Percentiles rank a stretch among this genome's conserved stretches.
Evolutionary conservation across 2,113 vertebrate genomes (phyloP).

Genomic region (Etheostoma cragini): DNA sequence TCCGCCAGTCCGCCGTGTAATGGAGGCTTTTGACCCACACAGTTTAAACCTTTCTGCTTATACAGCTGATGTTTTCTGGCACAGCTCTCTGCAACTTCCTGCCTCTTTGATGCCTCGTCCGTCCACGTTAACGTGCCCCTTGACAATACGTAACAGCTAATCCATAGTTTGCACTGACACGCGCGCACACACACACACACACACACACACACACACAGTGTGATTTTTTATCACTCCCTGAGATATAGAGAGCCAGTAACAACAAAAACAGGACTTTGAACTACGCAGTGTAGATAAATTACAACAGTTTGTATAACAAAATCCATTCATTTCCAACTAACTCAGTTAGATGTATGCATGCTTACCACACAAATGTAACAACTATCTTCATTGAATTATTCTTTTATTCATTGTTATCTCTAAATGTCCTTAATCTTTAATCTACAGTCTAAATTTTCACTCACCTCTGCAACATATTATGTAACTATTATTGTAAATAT

Average conservation of each 20-base stretch:
- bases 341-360: constrained; percentile 1
- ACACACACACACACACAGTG: constrained; percentile 21
- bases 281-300: constrained; percentile 23
- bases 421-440: background rate
- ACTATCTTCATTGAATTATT: constrained; percentile 18
- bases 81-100: constrained; percentile 71
- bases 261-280: constrained; percentile 49
- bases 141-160: constrained; percentile 80
- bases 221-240: constrained; percentile 54
- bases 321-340: background rate
- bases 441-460: background rate
- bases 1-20: constrained; percentile 54
- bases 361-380: constrained; percentile 10
- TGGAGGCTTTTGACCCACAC: constrained; percentile 76
- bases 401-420: constrained; percentile 9
- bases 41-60: constrained; percentile 76
- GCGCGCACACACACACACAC: constrained; percentile 23
- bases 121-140: constrained; percentile 72
- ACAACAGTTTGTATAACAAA: constrained; percentile 16
- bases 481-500: constrained; percentile 40
- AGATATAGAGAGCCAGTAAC: constrained; percentile 51
- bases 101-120: constrained; percentile 76
- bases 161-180: constrained; percentile 69
- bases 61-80: constrained; percentile 84
- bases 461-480: constrained; percentile 9